phyloP scores from a whole-genome alignment of 1,140 invertebrate genomes.

The Lutraria rhynchaena region DNA sequence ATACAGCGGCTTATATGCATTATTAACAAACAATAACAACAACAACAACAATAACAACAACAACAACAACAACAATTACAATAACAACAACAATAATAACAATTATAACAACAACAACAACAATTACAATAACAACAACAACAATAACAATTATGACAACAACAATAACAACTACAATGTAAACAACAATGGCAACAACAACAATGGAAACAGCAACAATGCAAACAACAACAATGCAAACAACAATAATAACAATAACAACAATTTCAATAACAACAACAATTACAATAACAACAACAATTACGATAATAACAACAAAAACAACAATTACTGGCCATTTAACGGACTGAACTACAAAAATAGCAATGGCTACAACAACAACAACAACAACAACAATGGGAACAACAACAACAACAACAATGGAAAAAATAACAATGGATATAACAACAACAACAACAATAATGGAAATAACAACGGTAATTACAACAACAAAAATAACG shows the following conservation, averaged over 20 bases:
- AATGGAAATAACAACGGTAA: conserved; percentile 7
- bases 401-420: not conserved
- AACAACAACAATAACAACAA: not conserved
- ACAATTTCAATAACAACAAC: not conserved
- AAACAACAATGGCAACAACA: not conserved
- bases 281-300: not conserved
- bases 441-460: conserved; percentile 5
- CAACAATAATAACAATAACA: conserved; percentile 1
- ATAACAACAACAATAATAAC: not conserved
- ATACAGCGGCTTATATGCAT: not conserved
- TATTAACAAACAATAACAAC: not conserved
- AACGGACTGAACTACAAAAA: no score
- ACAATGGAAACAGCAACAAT: not conserved
- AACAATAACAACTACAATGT: no score
- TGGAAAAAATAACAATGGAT: conserved; percentile 3
- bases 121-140: not conserved
- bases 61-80: not conserved
- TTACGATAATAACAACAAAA: not conserved
- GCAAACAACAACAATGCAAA: not conserved
- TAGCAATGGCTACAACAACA: not conserved
- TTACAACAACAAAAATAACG: not conserved
- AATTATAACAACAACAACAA: not conserved
- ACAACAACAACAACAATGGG: not conserved
- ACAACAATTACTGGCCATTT: no score
- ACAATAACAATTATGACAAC: not conserved